Conservation (phyloP, 2,888 invertebrate genomes). For the Mythimna albipuncta region DNA sequence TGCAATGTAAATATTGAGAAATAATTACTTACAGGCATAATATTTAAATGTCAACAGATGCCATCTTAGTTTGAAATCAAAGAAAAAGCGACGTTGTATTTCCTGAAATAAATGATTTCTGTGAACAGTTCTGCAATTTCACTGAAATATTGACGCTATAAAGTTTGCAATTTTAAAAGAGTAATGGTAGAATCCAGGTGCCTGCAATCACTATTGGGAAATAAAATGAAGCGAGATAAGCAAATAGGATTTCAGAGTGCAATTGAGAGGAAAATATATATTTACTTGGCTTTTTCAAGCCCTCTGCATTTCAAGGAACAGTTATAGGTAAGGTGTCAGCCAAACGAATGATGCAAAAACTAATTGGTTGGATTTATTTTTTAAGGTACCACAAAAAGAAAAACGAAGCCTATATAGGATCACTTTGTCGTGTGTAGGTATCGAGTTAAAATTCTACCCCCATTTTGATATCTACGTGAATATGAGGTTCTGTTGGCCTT, state of each 20-base stretch:
- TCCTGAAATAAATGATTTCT: constrained; percentile 73
- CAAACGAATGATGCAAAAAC: too few species aligned
- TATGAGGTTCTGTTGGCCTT: too few species aligned
- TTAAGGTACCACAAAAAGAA: too few species aligned
- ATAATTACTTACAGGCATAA: constrained; percentile 6
- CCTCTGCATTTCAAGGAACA: constrained; percentile 4
- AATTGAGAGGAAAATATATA: constrained; percentile 58
- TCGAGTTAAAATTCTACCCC: too few species aligned
- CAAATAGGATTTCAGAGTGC: constrained; percentile 66
- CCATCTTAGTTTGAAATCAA: constrained; percentile 45
- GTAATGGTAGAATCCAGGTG: constrained; percentile 83
- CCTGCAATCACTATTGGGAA: constrained; percentile 82
- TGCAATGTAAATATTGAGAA: too few species aligned
- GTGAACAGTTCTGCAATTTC: constrained; percentile 76
- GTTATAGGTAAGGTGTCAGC: not conserved
- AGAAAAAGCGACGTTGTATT: constrained; percentile 55
- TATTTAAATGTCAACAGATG: constrained; percentile 27
- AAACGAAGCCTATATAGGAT: too few species aligned
- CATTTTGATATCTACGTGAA: too few species aligned
- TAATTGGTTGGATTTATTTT: too few species aligned
- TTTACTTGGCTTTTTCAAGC: constrained; percentile 41
- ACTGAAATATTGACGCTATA: constrained; percentile 83
- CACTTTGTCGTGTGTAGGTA: too few species aligned
- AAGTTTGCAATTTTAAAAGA: constrained; percentile 84
- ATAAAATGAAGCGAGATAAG: constrained; percentile 79